phyloP scores from a whole-genome alignment of 2,888 invertebrate genomes.

The Amiota communis region DNA sequence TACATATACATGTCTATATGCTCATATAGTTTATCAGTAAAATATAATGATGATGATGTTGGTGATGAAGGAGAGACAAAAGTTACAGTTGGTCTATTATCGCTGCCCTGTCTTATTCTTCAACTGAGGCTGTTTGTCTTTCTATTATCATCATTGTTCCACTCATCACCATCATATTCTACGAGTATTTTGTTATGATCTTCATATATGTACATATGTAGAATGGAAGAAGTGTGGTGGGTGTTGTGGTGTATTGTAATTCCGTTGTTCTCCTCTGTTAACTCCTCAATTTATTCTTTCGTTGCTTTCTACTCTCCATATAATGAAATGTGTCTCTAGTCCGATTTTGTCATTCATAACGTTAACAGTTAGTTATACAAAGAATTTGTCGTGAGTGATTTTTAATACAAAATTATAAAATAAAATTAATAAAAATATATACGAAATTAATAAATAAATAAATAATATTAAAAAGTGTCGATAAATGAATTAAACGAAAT shows the following conservation, averaged over 20 bases:
- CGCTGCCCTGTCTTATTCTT: too few relatives aligned
- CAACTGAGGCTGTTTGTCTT: too few relatives aligned
- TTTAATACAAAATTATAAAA: background rate
- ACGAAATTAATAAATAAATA: background rate
- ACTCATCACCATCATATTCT: too few relatives aligned
- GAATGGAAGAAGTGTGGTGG: background rate
- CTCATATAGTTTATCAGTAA: conserved; percentile 2
- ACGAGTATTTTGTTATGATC: background rate
- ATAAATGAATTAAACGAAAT: conserved; percentile 27
- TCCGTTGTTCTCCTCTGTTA: background rate
- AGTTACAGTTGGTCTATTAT: background rate
- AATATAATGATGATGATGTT: background rate
- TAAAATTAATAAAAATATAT: background rate
- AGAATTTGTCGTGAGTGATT: background rate
- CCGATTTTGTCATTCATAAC: conserved; percentile 5
- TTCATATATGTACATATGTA: background rate
- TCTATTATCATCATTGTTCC: too few relatives aligned
- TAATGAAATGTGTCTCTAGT: conserved; percentile 21
- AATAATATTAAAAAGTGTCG: background rate
- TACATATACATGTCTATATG: background rate
- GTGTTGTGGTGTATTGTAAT: background rate
- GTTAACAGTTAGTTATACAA: conserved; percentile 10
- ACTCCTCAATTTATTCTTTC: background rate
- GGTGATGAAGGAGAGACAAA: background rate
- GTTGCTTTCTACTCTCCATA: background rate